Evolutionary conservation across 2,888 invertebrate genomes (phyloP).

Genomic region (Synergus japonicus): DNA sequence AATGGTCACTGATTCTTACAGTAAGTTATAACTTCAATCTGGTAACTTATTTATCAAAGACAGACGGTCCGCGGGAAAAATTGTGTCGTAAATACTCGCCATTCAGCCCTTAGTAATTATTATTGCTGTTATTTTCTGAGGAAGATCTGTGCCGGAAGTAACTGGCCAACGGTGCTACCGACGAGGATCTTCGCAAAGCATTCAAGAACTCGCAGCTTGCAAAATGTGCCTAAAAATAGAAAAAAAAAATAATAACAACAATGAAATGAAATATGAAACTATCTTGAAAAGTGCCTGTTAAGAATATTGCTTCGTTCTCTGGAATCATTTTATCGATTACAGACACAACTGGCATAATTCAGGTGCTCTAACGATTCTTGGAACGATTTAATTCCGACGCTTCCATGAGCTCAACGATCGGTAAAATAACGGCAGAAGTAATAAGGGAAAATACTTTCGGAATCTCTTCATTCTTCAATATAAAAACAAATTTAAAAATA

Average conservation of each 20-base stretch:
- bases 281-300: background rate
- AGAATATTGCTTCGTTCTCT: conserved; percentile 13
- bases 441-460: conserved; percentile 20
- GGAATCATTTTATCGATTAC: conserved; percentile 16
- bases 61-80: background rate
- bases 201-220: conserved; percentile 11
- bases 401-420: conserved; percentile 17
- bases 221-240: conserved; percentile 3
- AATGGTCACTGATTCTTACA: background rate
- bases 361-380: conserved; percentile 13
- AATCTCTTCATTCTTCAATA: no score
- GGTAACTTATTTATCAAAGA: background rate
- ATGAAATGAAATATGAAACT: conserved; percentile 8
- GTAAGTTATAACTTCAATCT: background rate
- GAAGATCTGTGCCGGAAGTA: conserved; percentile 28
- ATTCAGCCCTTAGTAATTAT: conserved; percentile 21
- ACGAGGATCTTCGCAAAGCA: conserved; percentile 13
- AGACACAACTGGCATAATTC: conserved; percentile 28
- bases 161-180: conserved; percentile 12
- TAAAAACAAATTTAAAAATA: no score
- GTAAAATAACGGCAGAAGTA: conserved; percentile 20
- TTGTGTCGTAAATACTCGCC: conserved; percentile 12
- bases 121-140: background rate
- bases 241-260: conserved; percentile 4
- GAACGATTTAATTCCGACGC: background rate